Evolutionary conservation across 2,888 invertebrate species (phyloP), one percentile per base, ranked within the genome.

Genomic region (Therioaphis trifolii): DNA sequence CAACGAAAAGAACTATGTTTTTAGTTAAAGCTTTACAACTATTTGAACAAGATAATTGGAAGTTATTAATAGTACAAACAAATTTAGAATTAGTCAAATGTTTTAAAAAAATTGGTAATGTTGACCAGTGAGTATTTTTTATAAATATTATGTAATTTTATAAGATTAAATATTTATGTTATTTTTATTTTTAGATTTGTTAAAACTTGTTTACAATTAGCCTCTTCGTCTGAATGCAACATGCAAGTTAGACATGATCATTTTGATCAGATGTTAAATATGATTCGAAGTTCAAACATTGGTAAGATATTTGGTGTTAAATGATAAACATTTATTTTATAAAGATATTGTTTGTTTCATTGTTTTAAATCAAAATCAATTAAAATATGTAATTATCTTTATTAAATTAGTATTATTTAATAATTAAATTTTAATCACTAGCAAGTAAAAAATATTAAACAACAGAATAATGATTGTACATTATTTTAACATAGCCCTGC

Each of bases 41-140:
- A 5, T 95, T 96, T 87, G 93, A 94, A 87, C 93, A 94, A 82
- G 97, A 98, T 88, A 94, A 94, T 27, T 98, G 98, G 98, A 90
- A 91, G 84, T 92, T 93, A 80, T 90, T 98, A 55, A 95, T 94
- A 0, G 94, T 94, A 0, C 94, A 95, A 88, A 96, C 95, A 0
- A 91, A 95, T 85, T 89, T 96, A 0, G 94, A 96, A 87, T 89
- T 98, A 58, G 95, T 96, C 0, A 92, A 94, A 71, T 97, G 96
- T 86, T 95, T 96, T 87, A 92, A 93, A 86, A 92, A 93, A 87
- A 93, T 95, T 90, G 92, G 92, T 24, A 96, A 97, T 88, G 90
- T 90, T 77, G 92, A 93, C 86, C 93, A 93, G 91, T 93, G 89
- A 88, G 84, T 84, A 55, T 46, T 27, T 21, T 84, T 18, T 52